Evolutionary conservation across 2,113 vertebrate species (phyloP).

Genomic region (Oxygymnocypris stewartii): DNA sequence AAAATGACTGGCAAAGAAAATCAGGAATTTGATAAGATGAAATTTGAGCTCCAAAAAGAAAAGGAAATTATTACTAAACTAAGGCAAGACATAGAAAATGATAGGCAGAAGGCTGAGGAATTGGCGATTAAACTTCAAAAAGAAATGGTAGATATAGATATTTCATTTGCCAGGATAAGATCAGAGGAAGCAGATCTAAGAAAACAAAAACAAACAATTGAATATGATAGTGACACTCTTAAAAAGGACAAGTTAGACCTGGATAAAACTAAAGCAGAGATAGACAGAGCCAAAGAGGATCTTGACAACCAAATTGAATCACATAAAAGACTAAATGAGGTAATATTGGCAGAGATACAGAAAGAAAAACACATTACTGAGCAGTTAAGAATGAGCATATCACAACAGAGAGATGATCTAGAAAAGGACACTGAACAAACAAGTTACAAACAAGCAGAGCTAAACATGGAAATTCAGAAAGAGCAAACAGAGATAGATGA

Average conservation of each 20-base stretch:
- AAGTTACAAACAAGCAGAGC: background rate
- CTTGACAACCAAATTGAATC: constrained; percentile 34
- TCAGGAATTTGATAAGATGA: constrained; percentile 30
- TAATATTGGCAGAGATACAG: background rate
- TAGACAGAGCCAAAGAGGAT: constrained; percentile 41
- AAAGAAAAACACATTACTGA: constrained; percentile 42
- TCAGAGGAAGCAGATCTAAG: constrained; percentile 30
- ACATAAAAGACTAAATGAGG: background rate
- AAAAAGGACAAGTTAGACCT: constrained; percentile 31
- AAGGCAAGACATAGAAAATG: constrained; percentile 29
- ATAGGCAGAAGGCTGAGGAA: background rate
- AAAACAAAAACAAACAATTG: constrained; percentile 51
- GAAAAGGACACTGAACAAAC: constrained; percentile 7
- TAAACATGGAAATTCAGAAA: background rate
- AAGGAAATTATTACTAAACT: constrained; percentile 20
- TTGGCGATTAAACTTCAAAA: background rate
- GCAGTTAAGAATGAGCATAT: constrained; percentile 31
- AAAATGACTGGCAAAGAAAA: constrained; percentile 26
- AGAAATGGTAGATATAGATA: constrained; percentile 12
- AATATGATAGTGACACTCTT: constrained; percentile 48
- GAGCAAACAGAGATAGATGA: background rate
- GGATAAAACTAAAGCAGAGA: constrained; percentile 31
- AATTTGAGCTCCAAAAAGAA: constrained; percentile 42
- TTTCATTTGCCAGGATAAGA: background rate
- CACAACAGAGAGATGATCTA: background rate